Evolutionary conservation across 2,113 vertebrate species (phyloP).

Genomic region (Saimiri boliviensis): DNA sequence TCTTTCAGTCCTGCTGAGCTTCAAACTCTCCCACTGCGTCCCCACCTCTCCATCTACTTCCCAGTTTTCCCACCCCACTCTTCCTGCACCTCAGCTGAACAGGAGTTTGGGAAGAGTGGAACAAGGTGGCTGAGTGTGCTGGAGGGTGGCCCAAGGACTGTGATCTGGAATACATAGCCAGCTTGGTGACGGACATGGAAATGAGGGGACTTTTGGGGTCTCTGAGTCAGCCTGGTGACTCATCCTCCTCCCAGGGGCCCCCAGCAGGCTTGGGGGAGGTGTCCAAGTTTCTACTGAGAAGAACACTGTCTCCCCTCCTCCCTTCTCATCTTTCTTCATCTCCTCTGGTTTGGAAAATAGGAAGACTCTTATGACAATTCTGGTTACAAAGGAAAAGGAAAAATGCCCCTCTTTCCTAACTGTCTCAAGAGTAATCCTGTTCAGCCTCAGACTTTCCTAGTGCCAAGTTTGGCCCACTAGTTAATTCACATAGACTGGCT

Average conservation of each 20-base stretch:
- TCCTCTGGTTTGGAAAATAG: neutral
- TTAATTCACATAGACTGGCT: neutral
- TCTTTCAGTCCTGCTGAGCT: neutral
- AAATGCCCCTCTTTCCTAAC: neutral
- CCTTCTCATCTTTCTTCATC: neutral
- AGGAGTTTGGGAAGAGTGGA: neutral
- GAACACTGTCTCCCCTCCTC: neutral
- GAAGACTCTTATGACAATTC: neutral
- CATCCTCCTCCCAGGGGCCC: conserved; percentile 19
- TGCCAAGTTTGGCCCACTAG: neutral
- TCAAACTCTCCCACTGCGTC: neutral
- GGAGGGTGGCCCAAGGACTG: neutral
- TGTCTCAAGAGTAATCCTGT: neutral
- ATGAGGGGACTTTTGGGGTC: conserved; percentile 56
- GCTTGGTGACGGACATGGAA: neutral
- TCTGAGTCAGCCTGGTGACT: conserved; percentile 69
- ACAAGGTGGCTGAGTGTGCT: neutral
- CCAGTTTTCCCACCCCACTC: neutral
- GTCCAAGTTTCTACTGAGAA: conserved; percentile 5
- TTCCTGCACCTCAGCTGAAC: neutral
- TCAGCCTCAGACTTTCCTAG: neutral
- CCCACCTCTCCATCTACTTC: neutral
- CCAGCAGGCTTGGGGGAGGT: neutral
- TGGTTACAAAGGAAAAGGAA: neutral
- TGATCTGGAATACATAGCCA: neutral